A percentile compares a stretch with the other conserved stretches of the same genome.
phyloP scores from a whole-genome alignment of 1,140 invertebrate genomes.

The Magallana ariakensis region DNA sequence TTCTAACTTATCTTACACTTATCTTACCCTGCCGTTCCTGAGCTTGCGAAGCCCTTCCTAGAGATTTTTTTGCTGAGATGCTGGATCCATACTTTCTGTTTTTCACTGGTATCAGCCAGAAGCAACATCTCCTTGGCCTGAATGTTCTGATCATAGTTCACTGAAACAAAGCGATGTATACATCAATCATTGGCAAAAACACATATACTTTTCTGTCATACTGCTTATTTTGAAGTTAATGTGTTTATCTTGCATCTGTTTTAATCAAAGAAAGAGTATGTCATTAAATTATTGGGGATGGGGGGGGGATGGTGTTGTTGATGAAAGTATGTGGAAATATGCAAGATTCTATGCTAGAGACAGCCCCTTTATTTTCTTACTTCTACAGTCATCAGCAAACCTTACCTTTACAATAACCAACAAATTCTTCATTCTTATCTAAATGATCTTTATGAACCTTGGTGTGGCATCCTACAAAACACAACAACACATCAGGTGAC shows the following conservation, averaged over 20 bases:
- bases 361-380: neutral
- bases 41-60: slow-evolving; percentile 86
- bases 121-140: slow-evolving; percentile 93
- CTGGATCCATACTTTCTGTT: slow-evolving; percentile 95
- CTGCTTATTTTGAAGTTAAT: no score
- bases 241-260: no score
- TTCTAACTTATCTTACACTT: no score
- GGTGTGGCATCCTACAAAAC: slow-evolving; percentile 91
- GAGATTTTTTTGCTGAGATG: slow-evolving; percentile 94
- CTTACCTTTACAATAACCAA: slow-evolving; percentile 78
- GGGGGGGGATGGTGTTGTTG: no score
- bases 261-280: no score
- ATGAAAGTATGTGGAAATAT: no score
- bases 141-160: slow-evolving; percentile 95
- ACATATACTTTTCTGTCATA: no score
- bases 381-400: no score
- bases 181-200: no score
- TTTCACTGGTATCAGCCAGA: slow-evolving; percentile 89
- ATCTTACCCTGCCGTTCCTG: slow-evolving; percentile 71
- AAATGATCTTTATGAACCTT: slow-evolving; percentile 98
- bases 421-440: slow-evolving; percentile 79
- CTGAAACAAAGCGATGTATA: slow-evolving; percentile 69
- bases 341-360: no score
- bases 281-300: no score
- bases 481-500: neutral